phyloP scores from a whole-genome alignment of 2,888 invertebrate species.

The Norana najaformis region DNA sequence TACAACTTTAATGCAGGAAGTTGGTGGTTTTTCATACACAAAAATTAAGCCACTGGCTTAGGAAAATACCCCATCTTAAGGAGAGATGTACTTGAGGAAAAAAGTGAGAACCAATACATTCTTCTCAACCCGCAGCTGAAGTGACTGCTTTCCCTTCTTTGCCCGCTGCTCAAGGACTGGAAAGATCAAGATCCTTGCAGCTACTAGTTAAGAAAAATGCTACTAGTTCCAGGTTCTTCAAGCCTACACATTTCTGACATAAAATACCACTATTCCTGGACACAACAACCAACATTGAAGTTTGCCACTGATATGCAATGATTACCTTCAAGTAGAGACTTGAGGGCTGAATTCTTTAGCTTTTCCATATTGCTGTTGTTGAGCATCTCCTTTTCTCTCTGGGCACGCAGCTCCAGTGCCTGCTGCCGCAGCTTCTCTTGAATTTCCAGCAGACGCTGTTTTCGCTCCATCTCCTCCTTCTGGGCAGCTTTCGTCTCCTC shows the following conservation, averaged over 20 bases:
- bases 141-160: no score
- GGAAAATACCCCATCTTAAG: no score
- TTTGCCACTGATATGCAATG: background rate
- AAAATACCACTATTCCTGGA: no score
- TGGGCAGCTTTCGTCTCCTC: constrained; percentile 89
- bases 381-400: constrained; percentile 37
- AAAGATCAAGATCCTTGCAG: no score
- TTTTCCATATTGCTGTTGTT: constrained; percentile 18
- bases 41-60: background rate
- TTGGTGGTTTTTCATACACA: background rate
- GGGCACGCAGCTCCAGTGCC: constrained; percentile 42
- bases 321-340: constrained; percentile 57
- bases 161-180: no score
- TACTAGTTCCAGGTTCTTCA: background rate
- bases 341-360: constrained; percentile 51
- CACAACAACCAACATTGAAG: background rate
- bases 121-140: no score
- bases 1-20: background rate
- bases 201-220: no score
- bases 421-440: constrained; percentile 36
- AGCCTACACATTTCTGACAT: no score
- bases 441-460: constrained; percentile 43
- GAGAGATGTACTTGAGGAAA: background rate
- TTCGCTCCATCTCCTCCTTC: constrained; percentile 82
- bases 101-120: background rate